Evolutionary conservation across 2,888 invertebrate genomes (phyloP).

Genomic region (Patella pellucida): DNA sequence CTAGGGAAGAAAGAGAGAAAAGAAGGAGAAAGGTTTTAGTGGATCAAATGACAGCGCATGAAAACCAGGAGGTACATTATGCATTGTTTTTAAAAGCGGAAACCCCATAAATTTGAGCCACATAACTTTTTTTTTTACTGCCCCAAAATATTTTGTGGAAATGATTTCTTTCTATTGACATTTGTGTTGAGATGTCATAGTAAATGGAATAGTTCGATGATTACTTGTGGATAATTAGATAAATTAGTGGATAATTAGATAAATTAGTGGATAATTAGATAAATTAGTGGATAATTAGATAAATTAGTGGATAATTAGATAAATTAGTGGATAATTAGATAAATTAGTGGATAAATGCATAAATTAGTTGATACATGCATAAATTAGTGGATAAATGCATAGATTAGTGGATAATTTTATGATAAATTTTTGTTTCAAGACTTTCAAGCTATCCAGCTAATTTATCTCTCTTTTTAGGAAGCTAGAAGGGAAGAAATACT

Average conservation of each 20-base stretch:
- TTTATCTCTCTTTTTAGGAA: conserved; percentile 50
- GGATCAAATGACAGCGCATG: conserved; percentile 69
- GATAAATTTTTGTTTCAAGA: not conserved
- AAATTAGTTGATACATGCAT: no score
- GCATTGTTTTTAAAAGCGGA: not conserved
- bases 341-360: no score
- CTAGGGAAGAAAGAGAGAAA: conserved; percentile 69
- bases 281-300: no score
- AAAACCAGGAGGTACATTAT: conserved; percentile 63
- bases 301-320: no score
- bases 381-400: not conserved
- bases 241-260: no score
- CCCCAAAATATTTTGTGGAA: not conserved
- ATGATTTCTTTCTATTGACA: not conserved
- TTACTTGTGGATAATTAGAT: no score
- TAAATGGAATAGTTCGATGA: no score
- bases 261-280: no score
- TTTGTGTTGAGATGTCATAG: not conserved
- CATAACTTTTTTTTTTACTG: no score
- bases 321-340: no score
- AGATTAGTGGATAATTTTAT: not conserved
- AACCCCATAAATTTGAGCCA: not conserved
- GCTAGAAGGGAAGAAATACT: conserved; percentile 69
- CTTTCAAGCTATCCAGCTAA: not conserved
- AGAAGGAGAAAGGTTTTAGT: conserved; percentile 69